These are phyloP conservation scores for Enteromius unitaeniatus DNA, from an alignment of 2,797 vertebrate species.

Conservation along the genomic window DNA sequence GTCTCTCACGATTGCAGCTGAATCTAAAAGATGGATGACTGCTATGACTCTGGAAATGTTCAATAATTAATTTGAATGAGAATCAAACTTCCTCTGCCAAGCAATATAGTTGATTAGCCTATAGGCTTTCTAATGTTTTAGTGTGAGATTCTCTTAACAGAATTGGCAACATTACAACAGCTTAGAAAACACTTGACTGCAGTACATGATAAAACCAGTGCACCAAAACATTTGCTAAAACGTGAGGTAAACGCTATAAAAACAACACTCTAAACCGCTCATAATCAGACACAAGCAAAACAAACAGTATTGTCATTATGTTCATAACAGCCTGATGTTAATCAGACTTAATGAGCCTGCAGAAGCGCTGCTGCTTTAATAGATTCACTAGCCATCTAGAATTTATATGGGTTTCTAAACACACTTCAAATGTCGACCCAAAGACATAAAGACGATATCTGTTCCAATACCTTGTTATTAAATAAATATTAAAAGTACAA, in stretches of 20 bases:
- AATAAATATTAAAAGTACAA: too few relatives aligned
- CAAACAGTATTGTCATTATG: not conserved
- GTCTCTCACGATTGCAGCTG: not conserved
- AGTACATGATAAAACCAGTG: not conserved
- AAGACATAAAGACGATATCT: not conserved
- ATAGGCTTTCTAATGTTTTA: not conserved
- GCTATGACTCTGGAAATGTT: conserved; percentile 1
- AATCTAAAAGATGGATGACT: not conserved
- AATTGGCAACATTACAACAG: not conserved
- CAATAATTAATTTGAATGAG: not conserved
- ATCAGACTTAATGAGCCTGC: not conserved
- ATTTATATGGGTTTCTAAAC: not conserved
- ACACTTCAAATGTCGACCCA: not conserved
- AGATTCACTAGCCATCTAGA: not conserved
- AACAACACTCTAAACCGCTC: not conserved
- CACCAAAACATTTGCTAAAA: not conserved
- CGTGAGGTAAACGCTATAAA: not conserved
- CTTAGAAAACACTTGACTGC: not conserved
- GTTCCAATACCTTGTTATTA: not conserved
- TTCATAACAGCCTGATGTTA: not conserved
- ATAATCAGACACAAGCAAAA: not conserved
- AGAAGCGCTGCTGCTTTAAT: not conserved
- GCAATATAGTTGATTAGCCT: not conserved
- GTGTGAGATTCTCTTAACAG: not conserved
- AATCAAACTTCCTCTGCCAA: not conserved